Conservation (phyloP, 53 echinoderm and acorn worm genomes). For the Arbacia lixula region DNA sequence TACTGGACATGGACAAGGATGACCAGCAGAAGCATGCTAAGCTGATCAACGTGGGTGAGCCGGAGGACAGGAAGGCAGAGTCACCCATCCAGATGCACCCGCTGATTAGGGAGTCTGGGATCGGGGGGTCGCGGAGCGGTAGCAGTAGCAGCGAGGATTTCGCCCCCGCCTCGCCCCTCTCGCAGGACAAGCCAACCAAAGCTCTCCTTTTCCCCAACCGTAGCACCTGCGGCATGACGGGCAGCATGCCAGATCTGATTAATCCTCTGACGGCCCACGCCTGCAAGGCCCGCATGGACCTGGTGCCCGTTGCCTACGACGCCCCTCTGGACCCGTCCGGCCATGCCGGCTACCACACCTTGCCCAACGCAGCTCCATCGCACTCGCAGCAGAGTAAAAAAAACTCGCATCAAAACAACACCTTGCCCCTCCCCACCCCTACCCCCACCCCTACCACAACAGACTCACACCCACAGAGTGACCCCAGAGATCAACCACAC, state of each 20-base stretch:
- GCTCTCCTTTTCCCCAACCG: slow-evolving; percentile 61
- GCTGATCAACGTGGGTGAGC: slow-evolving; percentile 7
- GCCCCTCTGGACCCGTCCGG: neutral
- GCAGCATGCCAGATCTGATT: slow-evolving; percentile 65
- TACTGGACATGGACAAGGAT: slow-evolving; percentile 1
- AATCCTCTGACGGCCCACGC: slow-evolving; percentile 51
- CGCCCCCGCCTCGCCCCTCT: slow-evolving; percentile 53
- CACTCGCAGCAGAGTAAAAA: too few species aligned
- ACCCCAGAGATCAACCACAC: too few species aligned
- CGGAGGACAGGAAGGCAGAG: neutral
- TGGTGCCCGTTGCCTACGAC: slow-evolving; percentile 19
- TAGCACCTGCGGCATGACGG: slow-evolving; percentile 40
- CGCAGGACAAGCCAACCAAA: slow-evolving; percentile 55
- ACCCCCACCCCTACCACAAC: neutral
- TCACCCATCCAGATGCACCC: slow-evolving; percentile 38
- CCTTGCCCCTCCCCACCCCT: neutral
- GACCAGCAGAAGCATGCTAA: slow-evolving; percentile 34
- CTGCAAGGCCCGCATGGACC: slow-evolving; percentile 48
- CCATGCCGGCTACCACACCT: slow-evolving; percentile 28
- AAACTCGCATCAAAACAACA: neutral
- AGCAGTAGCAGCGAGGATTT: slow-evolving; percentile 65
- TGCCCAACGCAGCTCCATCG: slow-evolving; percentile 16
- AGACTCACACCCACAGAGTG: neutral
- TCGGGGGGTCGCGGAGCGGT: slow-evolving; percentile 62
- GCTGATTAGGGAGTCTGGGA: slow-evolving; percentile 58